Evolutionary conservation across 2,888 invertebrate species (phyloP).

Genomic region (Ferdinandea cuprea): DNA sequence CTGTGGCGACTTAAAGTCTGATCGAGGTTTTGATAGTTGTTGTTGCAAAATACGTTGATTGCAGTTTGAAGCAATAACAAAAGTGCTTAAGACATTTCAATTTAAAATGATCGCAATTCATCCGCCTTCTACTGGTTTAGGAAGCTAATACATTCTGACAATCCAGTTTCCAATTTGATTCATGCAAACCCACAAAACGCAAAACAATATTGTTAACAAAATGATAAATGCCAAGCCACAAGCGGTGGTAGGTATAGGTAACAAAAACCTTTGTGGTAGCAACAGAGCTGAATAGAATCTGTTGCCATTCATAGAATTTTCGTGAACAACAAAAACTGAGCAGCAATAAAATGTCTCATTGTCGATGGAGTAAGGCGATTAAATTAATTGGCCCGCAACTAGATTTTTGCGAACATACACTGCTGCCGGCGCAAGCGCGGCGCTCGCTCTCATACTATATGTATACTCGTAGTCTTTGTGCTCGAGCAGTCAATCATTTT

Average conservation of each 20-base stretch:
- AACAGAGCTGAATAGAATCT: neutral
- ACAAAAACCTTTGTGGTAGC: neutral
- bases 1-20: slow-evolving; percentile 27
- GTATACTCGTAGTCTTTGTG: neutral
- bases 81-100: no score
- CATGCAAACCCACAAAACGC: slow-evolving; percentile 7
- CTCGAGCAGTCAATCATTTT: slow-evolving; percentile 44
- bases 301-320: slow-evolving; percentile 8
- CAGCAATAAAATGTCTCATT: slow-evolving; percentile 33
- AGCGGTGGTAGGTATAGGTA: no score
- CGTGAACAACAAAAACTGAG: slow-evolving; percentile 7
- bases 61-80: no score
- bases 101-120: no score
- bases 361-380: slow-evolving; percentile 22
- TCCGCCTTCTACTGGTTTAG: neutral
- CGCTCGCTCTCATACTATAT: no score
- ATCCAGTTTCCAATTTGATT: slow-evolving; percentile 25
- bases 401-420: no score
- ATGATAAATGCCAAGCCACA: neutral
- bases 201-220: slow-evolving; percentile 31
- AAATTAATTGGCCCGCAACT: slow-evolving; percentile 37
- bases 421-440: no score
- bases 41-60: no score
- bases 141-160: neutral
- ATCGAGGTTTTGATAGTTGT: no score